These are phyloP conservation scores for Porites cylindrica DNA, from an alignment of 92 coral and sea anemone genomes.

Conservation along the genomic window DNA sequence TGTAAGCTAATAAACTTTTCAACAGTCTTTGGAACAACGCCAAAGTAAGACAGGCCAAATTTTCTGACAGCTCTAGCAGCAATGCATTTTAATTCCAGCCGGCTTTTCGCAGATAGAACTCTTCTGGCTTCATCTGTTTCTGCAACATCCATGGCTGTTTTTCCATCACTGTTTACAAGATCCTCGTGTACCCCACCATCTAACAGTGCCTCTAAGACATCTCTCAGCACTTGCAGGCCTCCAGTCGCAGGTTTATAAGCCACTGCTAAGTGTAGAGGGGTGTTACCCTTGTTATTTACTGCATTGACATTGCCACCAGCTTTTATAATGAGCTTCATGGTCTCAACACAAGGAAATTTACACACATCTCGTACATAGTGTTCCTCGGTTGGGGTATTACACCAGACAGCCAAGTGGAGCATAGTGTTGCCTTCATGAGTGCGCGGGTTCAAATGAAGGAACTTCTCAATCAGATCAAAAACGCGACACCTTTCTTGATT, in stretches of 20 bases:
- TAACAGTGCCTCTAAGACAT: conserved; percentile 61
- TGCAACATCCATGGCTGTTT: conserved; percentile 76
- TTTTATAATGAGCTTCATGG: conserved; percentile 65
- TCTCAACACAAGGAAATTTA: conserved; percentile 69
- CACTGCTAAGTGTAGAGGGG: conserved; percentile 78
- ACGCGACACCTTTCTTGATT: conserved; percentile 41
- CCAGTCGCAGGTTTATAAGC: conserved; percentile 64
- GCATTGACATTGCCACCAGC: conserved; percentile 85
- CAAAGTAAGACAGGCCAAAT: conserved; percentile 66
- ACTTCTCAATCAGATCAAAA: conserved; percentile 55
- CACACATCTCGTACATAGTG: conserved; percentile 87
- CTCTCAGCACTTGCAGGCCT: conserved; percentile 48
- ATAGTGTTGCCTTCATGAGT: conserved; percentile 69
- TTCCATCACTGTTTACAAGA: conserved; percentile 63
- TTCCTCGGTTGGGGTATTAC: conserved; percentile 79
- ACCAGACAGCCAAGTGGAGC: conserved; percentile 79
- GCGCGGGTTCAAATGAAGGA: conserved; percentile 79
- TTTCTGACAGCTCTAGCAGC: conserved; percentile 81
- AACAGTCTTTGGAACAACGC: conserved; percentile 84
- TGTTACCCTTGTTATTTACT: conserved; percentile 70
- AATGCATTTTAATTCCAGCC: conserved; percentile 77
- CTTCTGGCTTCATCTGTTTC: conserved; percentile 67
- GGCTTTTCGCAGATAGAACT: conserved; percentile 61
- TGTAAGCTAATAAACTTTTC: conserved; percentile 83
- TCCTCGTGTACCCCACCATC: conserved; percentile 80